A percentile compares a stretch with the other conserved stretches of the same genome.
Evolutionary conservation across 2,113 vertebrate genomes (phyloP).

Genomic region (Paramormyrops kingsleyae): DNA sequence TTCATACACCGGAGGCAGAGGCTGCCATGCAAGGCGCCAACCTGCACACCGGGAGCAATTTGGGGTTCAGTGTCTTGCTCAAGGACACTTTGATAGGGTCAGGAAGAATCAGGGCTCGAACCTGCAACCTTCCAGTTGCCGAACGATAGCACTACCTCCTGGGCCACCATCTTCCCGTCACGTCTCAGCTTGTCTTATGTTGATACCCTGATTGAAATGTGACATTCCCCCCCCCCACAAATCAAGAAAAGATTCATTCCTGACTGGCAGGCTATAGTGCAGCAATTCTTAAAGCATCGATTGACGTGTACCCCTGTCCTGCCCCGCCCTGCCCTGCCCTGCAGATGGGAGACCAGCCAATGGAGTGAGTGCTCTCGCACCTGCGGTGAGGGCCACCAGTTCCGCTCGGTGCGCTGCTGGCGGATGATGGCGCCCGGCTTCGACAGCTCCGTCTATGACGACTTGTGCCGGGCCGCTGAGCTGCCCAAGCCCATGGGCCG

Average conservation of each 20-base stretch:
- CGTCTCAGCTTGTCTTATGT: not conserved
- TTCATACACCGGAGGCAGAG: too few species aligned
- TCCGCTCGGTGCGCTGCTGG: slow-evolving; percentile 81
- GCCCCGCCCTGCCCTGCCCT: not conserved
- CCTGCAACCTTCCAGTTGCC: too few species aligned
- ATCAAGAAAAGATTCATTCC: not conserved
- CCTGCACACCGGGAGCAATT: too few species aligned
- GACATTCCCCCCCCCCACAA: not conserved
- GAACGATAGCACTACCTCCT: too few species aligned
- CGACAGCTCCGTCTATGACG: slow-evolving; percentile 79
- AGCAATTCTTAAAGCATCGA: not conserved
- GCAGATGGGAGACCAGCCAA: slow-evolving; percentile 82
- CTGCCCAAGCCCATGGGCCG: slow-evolving; percentile 73
- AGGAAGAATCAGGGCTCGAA: too few species aligned
- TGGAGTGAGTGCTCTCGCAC: slow-evolving; percentile 84
- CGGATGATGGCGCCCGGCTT: slow-evolving; percentile 82
- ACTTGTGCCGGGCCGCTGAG: slow-evolving; percentile 70
- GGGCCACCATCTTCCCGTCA: too few species aligned
- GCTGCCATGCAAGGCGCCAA: too few species aligned
- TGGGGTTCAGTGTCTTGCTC: too few species aligned
- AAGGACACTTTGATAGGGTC: too few species aligned
- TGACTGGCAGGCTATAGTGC: not conserved
- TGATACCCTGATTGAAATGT: not conserved
- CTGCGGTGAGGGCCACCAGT: slow-evolving; percentile 75
- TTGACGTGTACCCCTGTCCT: not conserved